Conservation (phyloP, 1,140 invertebrate genomes). For the Trichoplusia ni region DNA sequence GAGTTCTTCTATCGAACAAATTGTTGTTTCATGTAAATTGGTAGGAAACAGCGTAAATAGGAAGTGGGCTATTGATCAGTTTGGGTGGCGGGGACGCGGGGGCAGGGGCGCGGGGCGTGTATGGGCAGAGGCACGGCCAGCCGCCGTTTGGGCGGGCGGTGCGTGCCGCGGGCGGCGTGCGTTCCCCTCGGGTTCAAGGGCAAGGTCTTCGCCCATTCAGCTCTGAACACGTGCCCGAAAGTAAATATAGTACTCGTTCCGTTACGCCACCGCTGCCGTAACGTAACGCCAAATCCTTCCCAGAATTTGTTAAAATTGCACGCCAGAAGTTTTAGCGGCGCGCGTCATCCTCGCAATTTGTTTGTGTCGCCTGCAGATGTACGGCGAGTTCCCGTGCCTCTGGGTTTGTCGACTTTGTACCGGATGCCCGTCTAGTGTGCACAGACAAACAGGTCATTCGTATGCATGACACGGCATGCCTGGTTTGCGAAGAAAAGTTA, state of each 20-base stretch:
- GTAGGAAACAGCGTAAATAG: conserved; percentile 54
- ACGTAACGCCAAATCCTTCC: conserved; percentile 40
- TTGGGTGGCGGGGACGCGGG: conserved; percentile 30
- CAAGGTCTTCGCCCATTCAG: conserved; percentile 73
- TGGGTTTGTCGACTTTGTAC: conserved; percentile 4
- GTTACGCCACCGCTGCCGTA: conserved; percentile 61
- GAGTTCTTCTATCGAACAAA: conserved; percentile 8
- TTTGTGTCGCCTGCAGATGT: too few relatives aligned
- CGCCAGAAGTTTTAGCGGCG: background rate
- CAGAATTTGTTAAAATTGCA: conserved; percentile 15
- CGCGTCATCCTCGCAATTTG: too few relatives aligned
- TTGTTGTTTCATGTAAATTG: conserved; percentile 43
- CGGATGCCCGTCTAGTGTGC: conserved; percentile 20
- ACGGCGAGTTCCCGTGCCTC: too few relatives aligned
- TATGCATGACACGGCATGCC: background rate
- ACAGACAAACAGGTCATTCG: conserved; percentile 7
- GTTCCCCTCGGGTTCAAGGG: conserved; percentile 70
- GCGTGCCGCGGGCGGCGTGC: conserved; percentile 60
- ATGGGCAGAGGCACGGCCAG: conserved; percentile 58
- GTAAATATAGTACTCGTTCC: conserved; percentile 75
- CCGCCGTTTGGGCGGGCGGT: conserved; percentile 71
- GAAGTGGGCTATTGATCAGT: conserved; percentile 71
- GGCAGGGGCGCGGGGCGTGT: conserved; percentile 35
- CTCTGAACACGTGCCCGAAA: conserved; percentile 74
- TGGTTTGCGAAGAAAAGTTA: conserved; percentile 6